These are phyloP conservation scores for Morpho achilles DNA, from an alignment of 2,888 invertebrate species.

Conservation along the genomic window DNA sequence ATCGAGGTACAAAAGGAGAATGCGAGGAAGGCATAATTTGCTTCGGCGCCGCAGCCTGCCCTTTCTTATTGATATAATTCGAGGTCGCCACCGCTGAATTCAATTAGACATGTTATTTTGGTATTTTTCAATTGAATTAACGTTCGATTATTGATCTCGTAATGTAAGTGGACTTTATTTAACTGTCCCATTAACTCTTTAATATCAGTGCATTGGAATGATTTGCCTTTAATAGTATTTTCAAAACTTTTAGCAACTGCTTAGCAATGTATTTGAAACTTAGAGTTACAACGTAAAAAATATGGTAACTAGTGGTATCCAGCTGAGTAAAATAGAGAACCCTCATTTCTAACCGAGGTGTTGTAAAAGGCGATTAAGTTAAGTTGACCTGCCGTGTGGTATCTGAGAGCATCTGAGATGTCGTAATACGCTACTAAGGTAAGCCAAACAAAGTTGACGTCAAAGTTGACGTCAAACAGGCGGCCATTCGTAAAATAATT, in stretches of 20 bases:
- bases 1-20: slow-evolving; percentile 56
- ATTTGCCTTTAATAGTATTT: not conserved
- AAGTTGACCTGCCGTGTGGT: too few relatives aligned
- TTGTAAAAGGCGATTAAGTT: too few relatives aligned
- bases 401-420: too few relatives aligned
- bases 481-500: too few relatives aligned
- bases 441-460: too few relatives aligned
- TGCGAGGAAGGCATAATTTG: slow-evolving; percentile 60
- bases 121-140: slow-evolving; percentile 53
- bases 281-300: too few relatives aligned
- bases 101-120: slow-evolving; percentile 60
- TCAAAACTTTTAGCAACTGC: not conserved
- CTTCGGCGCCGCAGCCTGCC: slow-evolving; percentile 61
- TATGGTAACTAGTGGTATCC: too few relatives aligned
- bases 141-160: slow-evolving; percentile 21
- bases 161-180: slow-evolving; percentile 5
- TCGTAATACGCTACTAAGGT: too few relatives aligned
- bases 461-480: too few relatives aligned
- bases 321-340: too few relatives aligned
- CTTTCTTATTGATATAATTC: slow-evolving; percentile 68
- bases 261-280: too few relatives aligned
- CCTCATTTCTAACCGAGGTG: too few relatives aligned
- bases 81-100: slow-evolving; percentile 53
- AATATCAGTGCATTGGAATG: not conserved
- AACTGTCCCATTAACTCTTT: slow-evolving; percentile 11